Evolutionary conservation across 2,113 vertebrate species (phyloP).

Genomic region (Dascyllus trimaculatus): DNA sequence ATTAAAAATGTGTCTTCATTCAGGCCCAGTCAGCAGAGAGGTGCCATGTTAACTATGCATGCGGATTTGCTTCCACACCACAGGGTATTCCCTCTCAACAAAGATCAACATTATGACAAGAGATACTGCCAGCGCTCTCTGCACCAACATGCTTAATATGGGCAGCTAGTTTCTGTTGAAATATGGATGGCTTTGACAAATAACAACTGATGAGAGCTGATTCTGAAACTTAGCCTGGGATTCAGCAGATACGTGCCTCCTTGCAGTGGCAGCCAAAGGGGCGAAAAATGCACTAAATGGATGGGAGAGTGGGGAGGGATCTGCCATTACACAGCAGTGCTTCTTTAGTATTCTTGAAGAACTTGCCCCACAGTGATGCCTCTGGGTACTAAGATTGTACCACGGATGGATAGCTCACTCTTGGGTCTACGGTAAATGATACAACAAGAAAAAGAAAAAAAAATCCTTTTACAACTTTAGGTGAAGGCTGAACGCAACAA

Average conservation of each 20-base stretch:
- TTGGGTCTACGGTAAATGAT: conserved; percentile 39
- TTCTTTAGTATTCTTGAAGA: conserved; percentile 58
- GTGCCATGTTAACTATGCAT: conserved; percentile 49
- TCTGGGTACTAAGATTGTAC: conserved; percentile 50
- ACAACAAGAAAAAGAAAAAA: not conserved
- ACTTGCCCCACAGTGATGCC: conserved; percentile 64
- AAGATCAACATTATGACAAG: conserved; percentile 71
- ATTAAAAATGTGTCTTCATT: conserved; percentile 18
- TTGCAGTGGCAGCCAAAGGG: conserved; percentile 26
- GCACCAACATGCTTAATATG: conserved; percentile 47
- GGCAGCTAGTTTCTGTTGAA: conserved; percentile 30
- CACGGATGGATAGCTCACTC: conserved; percentile 53
- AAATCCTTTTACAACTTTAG: conserved; percentile 23
- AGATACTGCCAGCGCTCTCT: not conserved
- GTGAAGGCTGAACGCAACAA: conserved; percentile 43
- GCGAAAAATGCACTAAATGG: conserved; percentile 40
- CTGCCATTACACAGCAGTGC: conserved; percentile 42
- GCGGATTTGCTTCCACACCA: conserved; percentile 43
- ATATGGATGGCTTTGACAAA: conserved; percentile 54
- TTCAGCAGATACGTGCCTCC: conserved; percentile 4
- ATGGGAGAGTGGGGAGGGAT: conserved; percentile 27
- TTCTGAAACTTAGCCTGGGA: conserved; percentile 47
- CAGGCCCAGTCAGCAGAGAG: conserved; percentile 29
- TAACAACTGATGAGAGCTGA: conserved; percentile 43
- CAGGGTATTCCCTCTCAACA: conserved; percentile 45